Base-by-base conservation (phyloP, 1,140 invertebrate genomes). In the Aphaenogaster floridana region DNA sequence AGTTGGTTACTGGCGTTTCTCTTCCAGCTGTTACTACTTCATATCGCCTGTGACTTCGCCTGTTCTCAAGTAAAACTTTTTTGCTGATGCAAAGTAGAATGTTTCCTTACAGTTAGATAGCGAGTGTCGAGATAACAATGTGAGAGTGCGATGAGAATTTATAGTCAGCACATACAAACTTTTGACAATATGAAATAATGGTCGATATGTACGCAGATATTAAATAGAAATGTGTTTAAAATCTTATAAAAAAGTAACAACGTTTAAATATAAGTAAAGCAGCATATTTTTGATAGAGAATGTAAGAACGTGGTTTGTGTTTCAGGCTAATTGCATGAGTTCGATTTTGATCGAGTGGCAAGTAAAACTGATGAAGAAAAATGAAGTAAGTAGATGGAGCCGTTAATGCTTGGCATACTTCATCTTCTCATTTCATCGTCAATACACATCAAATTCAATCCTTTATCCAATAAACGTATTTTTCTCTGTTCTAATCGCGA, bases 291-390 rank as follows among this genome's bases (percentile, higher is more conserved):
- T 69, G 50, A 74, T 54, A 39, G 3, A 66, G 2, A n/a, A 42
- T 48, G 17, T 34, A 0, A 36, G 21, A 50, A 74, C 11, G 15
- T 48, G 9, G 11, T 50, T 61, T 64, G 13, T 64, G 13, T 85
- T 92, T 17, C 89, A 95, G 95, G 94, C 95, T 4, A 95, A 93
- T 80, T 72, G 8, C 4, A 93, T 94, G 83, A 86, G 89, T 0
- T 79, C 81, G 6, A 88, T 94, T 21, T 48, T 95, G 9, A 39
- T 95, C 5, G 90, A 93, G 4, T 93, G 93, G 89, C 90, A 90
- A 39, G 34, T 63, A 7, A 78, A 54, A 48, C 4, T 48, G 21
- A 71, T 80, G 3, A 39, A 28, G 7, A 80, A 9, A 63, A 5
- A 79, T 9, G 21, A 91, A 2, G 89, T 81, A 28, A 91, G 86